phyloP scores from a whole-genome alignment of 2,888 invertebrate species.

The Podabrus alpinus region DNA sequence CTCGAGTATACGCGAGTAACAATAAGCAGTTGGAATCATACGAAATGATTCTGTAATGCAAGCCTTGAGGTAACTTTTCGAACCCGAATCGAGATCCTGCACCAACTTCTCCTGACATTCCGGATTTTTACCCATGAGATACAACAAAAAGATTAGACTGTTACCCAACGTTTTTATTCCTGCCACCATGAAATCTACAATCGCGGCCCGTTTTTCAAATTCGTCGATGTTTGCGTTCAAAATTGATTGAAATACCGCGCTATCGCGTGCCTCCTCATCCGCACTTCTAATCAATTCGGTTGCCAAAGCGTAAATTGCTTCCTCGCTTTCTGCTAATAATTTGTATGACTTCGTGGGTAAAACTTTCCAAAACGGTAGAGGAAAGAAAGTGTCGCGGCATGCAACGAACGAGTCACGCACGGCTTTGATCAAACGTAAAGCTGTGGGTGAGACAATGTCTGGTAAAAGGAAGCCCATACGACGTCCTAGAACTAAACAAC shows the following conservation, averaged over 20 bases:
- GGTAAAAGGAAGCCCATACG: constrained; percentile 72
- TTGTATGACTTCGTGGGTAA: constrained; percentile 74
- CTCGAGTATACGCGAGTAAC: constrained; percentile 77
- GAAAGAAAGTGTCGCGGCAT: constrained; percentile 80
- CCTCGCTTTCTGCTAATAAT: constrained; percentile 73
- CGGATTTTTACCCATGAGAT: constrained; percentile 71
- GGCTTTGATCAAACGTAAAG: constrained; percentile 69
- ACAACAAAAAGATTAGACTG: constrained; percentile 77
- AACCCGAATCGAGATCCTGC: constrained; percentile 57
- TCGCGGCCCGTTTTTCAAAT: constrained; percentile 81
- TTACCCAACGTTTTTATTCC: constrained; percentile 83
- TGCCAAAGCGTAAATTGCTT: constrained; percentile 75
- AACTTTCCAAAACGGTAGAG: constrained; percentile 81
- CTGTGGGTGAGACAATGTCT: constrained; percentile 56
- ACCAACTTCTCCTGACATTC: constrained; percentile 70
- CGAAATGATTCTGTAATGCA: constrained; percentile 79
- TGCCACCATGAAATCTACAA: constrained; percentile 85
- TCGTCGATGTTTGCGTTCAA: constrained; percentile 74
- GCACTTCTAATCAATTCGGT: constrained; percentile 77
- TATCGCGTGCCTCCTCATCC: constrained; percentile 60
- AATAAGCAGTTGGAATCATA: constrained; percentile 76
- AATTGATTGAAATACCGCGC: constrained; percentile 76
- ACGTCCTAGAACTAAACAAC: constrained; percentile 77
- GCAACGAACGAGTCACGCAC: constrained; percentile 79
- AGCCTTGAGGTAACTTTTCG: constrained; percentile 76